These are phyloP conservation scores for Phrixothrix hirtus DNA, from an alignment of 2,888 invertebrate genomes.

Conservation along the genomic window DNA sequence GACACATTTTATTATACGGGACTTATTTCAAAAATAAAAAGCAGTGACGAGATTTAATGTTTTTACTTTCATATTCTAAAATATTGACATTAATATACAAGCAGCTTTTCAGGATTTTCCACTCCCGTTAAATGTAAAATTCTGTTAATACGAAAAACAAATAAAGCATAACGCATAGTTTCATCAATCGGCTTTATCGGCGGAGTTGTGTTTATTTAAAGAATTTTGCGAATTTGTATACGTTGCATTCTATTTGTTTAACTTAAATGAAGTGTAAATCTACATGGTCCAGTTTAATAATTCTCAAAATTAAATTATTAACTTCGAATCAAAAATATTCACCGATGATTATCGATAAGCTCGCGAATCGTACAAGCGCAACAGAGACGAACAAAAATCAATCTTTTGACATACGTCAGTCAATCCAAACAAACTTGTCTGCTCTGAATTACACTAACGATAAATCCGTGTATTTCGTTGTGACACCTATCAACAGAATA, in stretches of 20 bases:
- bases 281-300: not conserved
- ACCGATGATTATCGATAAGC: not conserved
- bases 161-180: constrained; percentile 13
- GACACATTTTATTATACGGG: too few species aligned
- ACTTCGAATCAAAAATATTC: not conserved
- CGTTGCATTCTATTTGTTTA: constrained; percentile 11
- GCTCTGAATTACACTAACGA: constrained; percentile 2
- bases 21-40: too few species aligned
- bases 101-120: not conserved
- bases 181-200: constrained; percentile 17
- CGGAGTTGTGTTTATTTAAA: constrained; percentile 4
- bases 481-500: constrained; percentile 17
- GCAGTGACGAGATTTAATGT: too few species aligned
- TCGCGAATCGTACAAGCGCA: not conserved
- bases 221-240: constrained; percentile 11
- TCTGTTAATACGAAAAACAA: constrained; percentile 16
- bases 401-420: not conserved
- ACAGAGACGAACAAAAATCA: not conserved
- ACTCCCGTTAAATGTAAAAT: constrained; percentile 5
- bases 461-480: constrained; percentile 6
- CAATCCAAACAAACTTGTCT: not conserved
- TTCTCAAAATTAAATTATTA: not conserved
- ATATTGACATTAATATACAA: too few species aligned
- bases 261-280: constrained; percentile 12
- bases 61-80: too few species aligned